Evolutionary conservation across 2,113 vertebrate species (phyloP), one percentile per base, ranked within the genome.

Genomic region (Ceyx margarethae): DNA sequence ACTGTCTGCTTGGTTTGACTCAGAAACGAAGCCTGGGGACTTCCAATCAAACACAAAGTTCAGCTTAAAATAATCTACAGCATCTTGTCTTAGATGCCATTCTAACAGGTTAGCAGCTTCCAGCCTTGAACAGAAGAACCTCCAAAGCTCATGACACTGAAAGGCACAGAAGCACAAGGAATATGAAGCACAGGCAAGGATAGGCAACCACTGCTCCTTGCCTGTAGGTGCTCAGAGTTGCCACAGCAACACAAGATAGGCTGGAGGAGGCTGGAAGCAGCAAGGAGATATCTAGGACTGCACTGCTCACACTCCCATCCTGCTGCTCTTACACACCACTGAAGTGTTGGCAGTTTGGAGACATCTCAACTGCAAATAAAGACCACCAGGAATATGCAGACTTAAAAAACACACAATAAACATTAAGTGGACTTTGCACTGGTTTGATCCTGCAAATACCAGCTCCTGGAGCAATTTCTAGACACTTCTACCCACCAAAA

Each of bases 181-280:
- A 53, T 73, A 17, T 18, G 53, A 85, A 80, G 60, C 78, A 57
- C 28, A 91, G 67, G 31, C 58, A 91, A 91, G 75, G 89, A 91
- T 5, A 87, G 86, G 78, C 89, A 89, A 68, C 74, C 68, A 84
- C 62, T 53, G 31, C 25, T 85, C 51, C n/a, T 22, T 31, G 91
- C 17, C 87, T 85, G 79, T 67, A 89, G 90, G 75, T 77, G 51
- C 85, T 94, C 33, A 1, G 42, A 87, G 90, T 95, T 94, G 90
- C 95, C 85, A 95, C 94, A 95, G 95, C 94, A 96, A 96, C 91
- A 81, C 2, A 18, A 82, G 81, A 91, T 9, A 62, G 75, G 68
- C 72, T 96, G 91, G 75, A 85, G 79, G 85, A 95, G 85, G 93
- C 46, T 89, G 75, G 28, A 92, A 80, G 31, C 73, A 80, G 82